These are phyloP conservation scores for Muntiacus reevesi DNA, from an alignment of 2,113 vertebrate genomes.

Conservation along the genomic window DNA sequence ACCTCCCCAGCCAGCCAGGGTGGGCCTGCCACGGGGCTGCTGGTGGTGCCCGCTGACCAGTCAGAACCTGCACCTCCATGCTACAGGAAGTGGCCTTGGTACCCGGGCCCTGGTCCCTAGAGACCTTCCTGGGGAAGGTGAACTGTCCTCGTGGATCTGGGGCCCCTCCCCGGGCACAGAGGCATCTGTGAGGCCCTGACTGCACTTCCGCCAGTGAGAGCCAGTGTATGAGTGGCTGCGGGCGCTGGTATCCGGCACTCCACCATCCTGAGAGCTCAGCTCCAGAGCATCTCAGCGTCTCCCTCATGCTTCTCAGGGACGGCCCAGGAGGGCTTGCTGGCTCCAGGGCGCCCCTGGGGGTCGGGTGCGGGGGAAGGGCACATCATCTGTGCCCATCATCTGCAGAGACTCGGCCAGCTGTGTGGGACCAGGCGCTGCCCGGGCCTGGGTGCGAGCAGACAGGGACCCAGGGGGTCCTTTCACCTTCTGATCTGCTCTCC, in stretches of 20 bases:
- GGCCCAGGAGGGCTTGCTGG: background rate
- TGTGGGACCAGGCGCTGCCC: background rate
- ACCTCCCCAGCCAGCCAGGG: background rate
- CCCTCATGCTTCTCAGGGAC: background rate
- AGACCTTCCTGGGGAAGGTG: background rate
- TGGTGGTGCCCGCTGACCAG: background rate
- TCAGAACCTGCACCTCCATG: fast-evolving
- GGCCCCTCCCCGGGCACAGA: background rate
- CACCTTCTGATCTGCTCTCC: background rate
- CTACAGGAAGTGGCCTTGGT: background rate
- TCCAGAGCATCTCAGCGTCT: background rate
- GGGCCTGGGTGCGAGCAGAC: background rate
- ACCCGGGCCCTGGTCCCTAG: background rate
- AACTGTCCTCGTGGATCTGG: fast-evolving
- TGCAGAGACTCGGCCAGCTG: background rate
- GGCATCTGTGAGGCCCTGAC: background rate
- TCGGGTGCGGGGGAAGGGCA: background rate
- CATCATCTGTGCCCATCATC: background rate
- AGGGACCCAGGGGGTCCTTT: background rate
- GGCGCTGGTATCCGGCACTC: background rate
- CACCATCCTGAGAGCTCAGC: fast-evolving
- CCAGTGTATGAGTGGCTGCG: background rate
- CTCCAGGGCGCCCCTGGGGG: too few species aligned
- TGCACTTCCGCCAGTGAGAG: background rate
- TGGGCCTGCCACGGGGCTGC: background rate